Evolutionary conservation across 2,797 vertebrate species (phyloP), one percentile per base, ranked within the genome.

Genomic region (Neosilurus mollespiculum): DNA sequence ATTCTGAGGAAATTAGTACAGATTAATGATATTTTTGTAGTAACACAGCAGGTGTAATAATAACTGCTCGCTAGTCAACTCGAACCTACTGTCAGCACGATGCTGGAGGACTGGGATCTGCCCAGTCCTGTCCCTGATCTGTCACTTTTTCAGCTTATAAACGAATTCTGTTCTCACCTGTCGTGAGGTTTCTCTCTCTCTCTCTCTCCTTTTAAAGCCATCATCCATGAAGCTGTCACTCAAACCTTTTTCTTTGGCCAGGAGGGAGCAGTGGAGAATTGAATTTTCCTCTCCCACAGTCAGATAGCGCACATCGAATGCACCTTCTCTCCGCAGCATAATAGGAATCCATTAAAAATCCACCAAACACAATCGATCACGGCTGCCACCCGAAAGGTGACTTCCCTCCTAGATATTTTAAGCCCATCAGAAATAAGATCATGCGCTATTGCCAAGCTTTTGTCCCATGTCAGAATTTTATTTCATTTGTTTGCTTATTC

Each of bases 221-320:
- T 92, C 90, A 87, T 91, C 87, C 88, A 49, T 6, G 86, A 82
- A 86, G 81, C 91, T 92, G 92, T 92, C 92, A 93, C 84, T 93
- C 91, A 93, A 78, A 77, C 86, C 85, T 66, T 3, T 84, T 43
- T 84, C 82, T 84, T 59, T 82, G 83, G 85, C 86, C 82, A 85
- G 79, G 83, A 80, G 87, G 85, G 86, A 85, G 24, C 86, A 16
- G 64, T 69, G 53, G 82, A 90, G 86, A 89, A 88, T 88, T 81
- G 78, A 67, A 82, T 90, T 89, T 83, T 88, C 86, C 86, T 86
- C 85, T 62, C 76, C 65, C 67, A 84, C 70, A 24, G 85, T 86
- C 85, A 54, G 79, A 81, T 88, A 83, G 81, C 86, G 86, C 81
- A 69, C 84, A 86, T 83, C 71, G 87, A 89, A 72, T 83, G 43